Conservation (phyloP, 2,797 vertebrate species). For the Pangasius djambal region DNA sequence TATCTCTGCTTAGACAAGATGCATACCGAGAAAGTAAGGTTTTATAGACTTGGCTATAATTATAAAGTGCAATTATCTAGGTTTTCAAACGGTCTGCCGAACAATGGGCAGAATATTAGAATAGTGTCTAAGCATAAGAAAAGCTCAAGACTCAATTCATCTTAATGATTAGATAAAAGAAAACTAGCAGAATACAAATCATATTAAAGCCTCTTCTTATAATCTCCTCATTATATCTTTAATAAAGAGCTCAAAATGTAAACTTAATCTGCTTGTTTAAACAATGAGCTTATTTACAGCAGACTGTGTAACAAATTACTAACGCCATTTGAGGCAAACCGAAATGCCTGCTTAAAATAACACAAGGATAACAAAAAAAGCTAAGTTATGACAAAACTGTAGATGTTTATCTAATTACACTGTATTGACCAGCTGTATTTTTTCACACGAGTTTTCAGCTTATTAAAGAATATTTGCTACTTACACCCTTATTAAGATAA, state of each 20-base stretch:
- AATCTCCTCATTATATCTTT: background rate
- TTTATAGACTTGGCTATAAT: background rate
- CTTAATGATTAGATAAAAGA: background rate
- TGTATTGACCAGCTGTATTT: background rate
- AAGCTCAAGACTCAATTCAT: background rate
- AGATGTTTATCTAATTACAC: background rate
- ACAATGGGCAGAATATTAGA: background rate
- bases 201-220: background rate
- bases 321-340: background rate
- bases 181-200: constrained; percentile 8
- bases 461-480: background rate
- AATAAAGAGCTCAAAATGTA: background rate
- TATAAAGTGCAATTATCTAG: background rate
- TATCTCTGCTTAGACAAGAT: background rate
- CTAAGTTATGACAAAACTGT: background rate
- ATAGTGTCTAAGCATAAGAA: background rate
- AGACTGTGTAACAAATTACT: background rate
- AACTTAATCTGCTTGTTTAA: background rate
- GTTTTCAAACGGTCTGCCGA: background rate
- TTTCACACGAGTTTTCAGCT: background rate
- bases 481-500: background rate
- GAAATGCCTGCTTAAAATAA: background rate
- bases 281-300: background rate
- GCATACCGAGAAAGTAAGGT: background rate
- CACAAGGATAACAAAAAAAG: background rate